These are phyloP conservation scores for Alcedo atthis DNA, from an alignment of 2,797 vertebrate species.

Conservation along the genomic window DNA sequence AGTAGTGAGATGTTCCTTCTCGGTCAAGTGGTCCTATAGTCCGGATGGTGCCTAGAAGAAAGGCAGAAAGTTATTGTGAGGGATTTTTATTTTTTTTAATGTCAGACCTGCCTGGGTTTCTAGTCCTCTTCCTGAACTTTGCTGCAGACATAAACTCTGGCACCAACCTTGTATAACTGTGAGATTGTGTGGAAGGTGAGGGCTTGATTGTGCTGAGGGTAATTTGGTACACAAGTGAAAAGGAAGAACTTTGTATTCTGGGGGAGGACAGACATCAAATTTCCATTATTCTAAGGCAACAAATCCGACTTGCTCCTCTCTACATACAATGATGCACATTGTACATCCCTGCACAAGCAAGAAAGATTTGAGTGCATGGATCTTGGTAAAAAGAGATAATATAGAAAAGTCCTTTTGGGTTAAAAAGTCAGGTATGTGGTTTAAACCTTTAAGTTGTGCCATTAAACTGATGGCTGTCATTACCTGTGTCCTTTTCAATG, in stretches of 20 bases:
- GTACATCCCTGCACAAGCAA: background rate
- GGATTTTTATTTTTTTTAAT: background rate
- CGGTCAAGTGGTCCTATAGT: slow-evolving; percentile 85
- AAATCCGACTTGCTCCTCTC: background rate
- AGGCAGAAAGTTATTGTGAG: background rate
- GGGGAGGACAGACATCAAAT: background rate
- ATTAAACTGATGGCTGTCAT: background rate
- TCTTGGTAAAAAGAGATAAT: background rate
- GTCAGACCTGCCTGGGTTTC: background rate
- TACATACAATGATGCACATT: background rate
- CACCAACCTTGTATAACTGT: background rate
- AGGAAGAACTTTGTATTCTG: background rate
- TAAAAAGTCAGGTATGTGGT: background rate
- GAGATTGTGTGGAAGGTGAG: background rate
- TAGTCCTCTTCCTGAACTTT: background rate
- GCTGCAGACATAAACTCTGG: background rate
- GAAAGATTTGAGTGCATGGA: background rate
- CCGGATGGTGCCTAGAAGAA: slow-evolving; percentile 85
- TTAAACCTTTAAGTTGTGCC: background rate
- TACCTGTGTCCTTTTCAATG: slow-evolving; percentile 94
- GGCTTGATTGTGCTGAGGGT: background rate
- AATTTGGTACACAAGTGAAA: background rate
- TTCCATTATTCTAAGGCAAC: background rate
- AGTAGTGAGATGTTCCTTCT: slow-evolving; percentile 86
- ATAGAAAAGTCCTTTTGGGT: background rate